Base-by-base conservation (phyloP, 2,797 vertebrate species). In the Schizopygopsis pylzovi region DNA sequence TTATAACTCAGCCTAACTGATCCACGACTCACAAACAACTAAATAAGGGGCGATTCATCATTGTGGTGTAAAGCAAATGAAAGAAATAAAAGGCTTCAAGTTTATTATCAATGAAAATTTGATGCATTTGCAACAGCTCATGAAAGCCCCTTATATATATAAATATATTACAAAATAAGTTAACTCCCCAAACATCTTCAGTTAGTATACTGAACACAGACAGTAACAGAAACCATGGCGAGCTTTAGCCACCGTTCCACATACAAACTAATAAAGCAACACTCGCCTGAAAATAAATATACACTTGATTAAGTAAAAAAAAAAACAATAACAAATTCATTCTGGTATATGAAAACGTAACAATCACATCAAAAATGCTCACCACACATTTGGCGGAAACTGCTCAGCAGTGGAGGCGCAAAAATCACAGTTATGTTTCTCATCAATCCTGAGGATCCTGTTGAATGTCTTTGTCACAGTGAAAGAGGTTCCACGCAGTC, bases 271-370 rank as follows among this genome's bases (percentile, higher is more conserved):
- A n/a, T 82, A 75, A 75, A 84, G 87, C 81, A 47, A 37, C 86
- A 33, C 49, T 84, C 12, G 16, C 39, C 2, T 61, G 68, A 88
- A 90, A 94, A 94, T 94, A 95, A 95, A 90, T 94, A 90, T 94
- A 95, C 91, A 93, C 70, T 86, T 59, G 52, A 85, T 83, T 70
- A 63, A 67, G 43, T 25, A n/a, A 28, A 25, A 45, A 59, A 67
- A 78, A 75, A 59, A 20, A 78, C 25, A 25, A 73, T 16, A 56
- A 54, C 12, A 65, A 81, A 79, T 80, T 56, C 70, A 89, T 86
- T 63, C 73, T 43, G 54, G 49, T 79, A 41, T 79, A 71, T 45
- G 54, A 87, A 80, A 83, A 84, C 28, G 43, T 76, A 83, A 84
- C 81, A 79, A 15, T 72, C 43, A 76, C 13, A 81, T 68, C 71